A percentile compares a stretch with the other conserved stretches of the same genome.
These are phyloP conservation scores for Bombus impatiens DNA, from an alignment of 1,140 invertebrate genomes.

Conservation along the genomic window DNA sequence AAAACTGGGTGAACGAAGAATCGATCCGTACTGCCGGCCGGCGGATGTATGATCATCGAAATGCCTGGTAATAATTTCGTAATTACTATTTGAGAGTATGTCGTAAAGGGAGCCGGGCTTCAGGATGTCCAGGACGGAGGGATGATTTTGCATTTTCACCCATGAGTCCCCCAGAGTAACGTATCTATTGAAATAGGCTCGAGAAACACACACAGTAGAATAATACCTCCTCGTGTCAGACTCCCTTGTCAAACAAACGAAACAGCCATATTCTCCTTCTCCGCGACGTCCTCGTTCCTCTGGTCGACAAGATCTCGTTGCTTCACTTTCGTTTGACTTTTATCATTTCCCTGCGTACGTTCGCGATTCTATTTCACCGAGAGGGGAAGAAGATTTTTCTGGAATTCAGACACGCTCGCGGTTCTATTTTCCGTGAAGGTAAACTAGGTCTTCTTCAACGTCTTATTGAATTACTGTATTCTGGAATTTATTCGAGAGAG, in stretches of 20 bases:
- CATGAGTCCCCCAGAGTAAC: neutral
- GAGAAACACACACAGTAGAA: slow-evolving; percentile 4
- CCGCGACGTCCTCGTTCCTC: too few relatives aligned
- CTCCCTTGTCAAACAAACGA: slow-evolving; percentile 18
- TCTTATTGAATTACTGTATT: neutral
- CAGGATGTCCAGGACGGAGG: neutral
- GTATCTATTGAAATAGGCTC: neutral
- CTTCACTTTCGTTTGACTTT: neutral
- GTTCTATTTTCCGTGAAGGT: neutral
- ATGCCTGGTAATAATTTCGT: slow-evolving; percentile 46
- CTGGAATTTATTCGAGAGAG: neutral
- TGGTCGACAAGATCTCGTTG: neutral
- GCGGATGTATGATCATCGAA: slow-evolving; percentile 28
- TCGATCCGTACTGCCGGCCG: slow-evolving; percentile 3
- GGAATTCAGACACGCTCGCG: neutral
- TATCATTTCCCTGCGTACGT: neutral
- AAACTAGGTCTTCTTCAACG: neutral
- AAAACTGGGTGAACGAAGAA: slow-evolving; percentile 5
- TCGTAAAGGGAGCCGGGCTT: neutral
- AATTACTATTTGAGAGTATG: slow-evolving; percentile 30
- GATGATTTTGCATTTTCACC: slow-evolving; percentile 32
- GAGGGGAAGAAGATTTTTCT: neutral
- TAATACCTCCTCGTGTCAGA: slow-evolving; percentile 15
- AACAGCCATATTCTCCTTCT: neutral
- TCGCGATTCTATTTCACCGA: neutral